Evolutionary conservation across 2,113 vertebrate genomes (phyloP).

Genomic region (Tringa solitaria): DNA sequence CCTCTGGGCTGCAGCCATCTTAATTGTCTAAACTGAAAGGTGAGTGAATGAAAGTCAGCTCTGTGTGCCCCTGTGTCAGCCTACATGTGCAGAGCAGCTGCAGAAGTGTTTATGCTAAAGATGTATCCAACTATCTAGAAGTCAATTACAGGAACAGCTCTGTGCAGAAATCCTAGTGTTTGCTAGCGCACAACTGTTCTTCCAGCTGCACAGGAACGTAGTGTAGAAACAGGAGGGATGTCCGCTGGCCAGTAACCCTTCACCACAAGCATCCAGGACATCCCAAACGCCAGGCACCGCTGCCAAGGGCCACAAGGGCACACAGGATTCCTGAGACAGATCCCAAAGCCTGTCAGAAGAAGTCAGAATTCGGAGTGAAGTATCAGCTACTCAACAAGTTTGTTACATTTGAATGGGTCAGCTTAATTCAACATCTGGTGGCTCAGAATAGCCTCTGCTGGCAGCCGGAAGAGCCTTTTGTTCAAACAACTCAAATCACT

Average conservation of each 20-base stretch:
- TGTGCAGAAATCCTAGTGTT: background rate
- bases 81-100: slow-evolving; percentile 37
- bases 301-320: slow-evolving; percentile 8
- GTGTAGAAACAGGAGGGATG: slow-evolving; percentile 13
- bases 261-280: slow-evolving; percentile 39
- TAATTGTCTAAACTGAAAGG: slow-evolving; percentile 52
- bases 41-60: slow-evolving; percentile 42
- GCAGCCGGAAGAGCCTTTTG: slow-evolving; percentile 70
- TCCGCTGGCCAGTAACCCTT: slow-evolving; percentile 22
- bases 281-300: slow-evolving; percentile 12
- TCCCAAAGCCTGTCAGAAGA: slow-evolving; percentile 66
- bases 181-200: background rate
- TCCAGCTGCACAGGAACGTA: slow-evolving; percentile 4
- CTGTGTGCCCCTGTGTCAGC: slow-evolving; percentile 14
- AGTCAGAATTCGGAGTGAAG: slow-evolving; percentile 55
- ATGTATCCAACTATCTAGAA: slow-evolving; percentile 47
- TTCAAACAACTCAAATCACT: slow-evolving; percentile 72
- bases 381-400: slow-evolving; percentile 35
- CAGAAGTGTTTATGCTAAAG: slow-evolving; percentile 41
- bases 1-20: slow-evolving; percentile 48
- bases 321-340: slow-evolving; percentile 71
- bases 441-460: slow-evolving; percentile 64
- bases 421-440: slow-evolving; percentile 58
- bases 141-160: background rate
- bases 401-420: slow-evolving; percentile 46